Evolutionary conservation across 2,888 invertebrate species (phyloP).

Genomic region (Polydesmus complanatus): DNA sequence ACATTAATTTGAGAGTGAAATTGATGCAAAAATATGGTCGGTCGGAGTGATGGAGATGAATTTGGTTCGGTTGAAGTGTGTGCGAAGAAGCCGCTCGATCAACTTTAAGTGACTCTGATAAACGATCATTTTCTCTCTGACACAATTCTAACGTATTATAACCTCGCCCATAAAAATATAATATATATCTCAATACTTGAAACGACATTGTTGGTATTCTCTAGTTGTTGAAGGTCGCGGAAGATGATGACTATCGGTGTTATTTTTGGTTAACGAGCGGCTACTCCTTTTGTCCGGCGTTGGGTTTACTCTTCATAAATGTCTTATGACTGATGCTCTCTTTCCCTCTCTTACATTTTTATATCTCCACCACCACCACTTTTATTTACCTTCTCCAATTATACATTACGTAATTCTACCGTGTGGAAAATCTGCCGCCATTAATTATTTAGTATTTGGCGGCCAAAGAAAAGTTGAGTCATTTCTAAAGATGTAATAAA

Average conservation of each 20-base stretch:
- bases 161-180: no score
- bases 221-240: not conserved
- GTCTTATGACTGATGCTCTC: not conserved
- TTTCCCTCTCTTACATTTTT: not conserved
- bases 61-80: not conserved
- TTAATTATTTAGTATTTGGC: not conserved
- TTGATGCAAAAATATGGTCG: no score
- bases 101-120: not conserved
- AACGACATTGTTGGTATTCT: not conserved
- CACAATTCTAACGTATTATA: not conserved
- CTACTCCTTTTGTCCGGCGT: not conserved
- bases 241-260: not conserved
- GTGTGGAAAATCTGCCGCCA: not conserved
- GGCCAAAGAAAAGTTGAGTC: no score
- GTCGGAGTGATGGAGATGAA: no score
- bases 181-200: not conserved
- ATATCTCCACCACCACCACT: no score
- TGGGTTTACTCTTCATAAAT: not conserved
- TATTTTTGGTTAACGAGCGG: not conserved
- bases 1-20: no score
- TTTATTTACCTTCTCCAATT: not conserved
- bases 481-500: no score
- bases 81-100: not conserved
- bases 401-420: not conserved
- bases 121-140: not conserved